Base-by-base conservation (phyloP, 2,113 vertebrate species). In the Xiphophorus hellerii region DNA sequence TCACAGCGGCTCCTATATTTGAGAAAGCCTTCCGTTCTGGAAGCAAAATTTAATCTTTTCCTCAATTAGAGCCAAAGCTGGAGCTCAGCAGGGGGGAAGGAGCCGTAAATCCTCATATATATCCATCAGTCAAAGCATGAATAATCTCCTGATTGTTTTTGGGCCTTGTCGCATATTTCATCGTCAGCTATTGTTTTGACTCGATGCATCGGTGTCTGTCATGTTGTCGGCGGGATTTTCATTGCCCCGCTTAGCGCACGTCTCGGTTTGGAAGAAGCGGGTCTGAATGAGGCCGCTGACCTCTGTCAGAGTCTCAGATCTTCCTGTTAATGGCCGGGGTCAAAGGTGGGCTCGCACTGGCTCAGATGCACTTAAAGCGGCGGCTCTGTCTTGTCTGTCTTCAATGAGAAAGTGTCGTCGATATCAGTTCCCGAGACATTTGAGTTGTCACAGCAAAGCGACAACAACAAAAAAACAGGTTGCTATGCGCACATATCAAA, bases 31-130 rank as follows among this genome's bases (percentile, higher is more conserved):
- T 71, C 70, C 74, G 78, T 48, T 73, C 67, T 69, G 12, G 54
- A 86, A 64, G 69, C 74, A 71, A 84, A 77, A 74, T 83, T 27
- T 69, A 37, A 86, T 89, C 73, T 77, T 74, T 79, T 63, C 71
- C 65, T 62, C 48, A 85, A 92, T 89, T 86, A 80, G 65, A 83
- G 84, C 84, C 79, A 93, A 91, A 84, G 85, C 77, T 58, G 81
- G 81, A 54, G 82, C 75, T 65, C 67, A 73, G 29, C 48, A 22
- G 69, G 29, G 37, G 29, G 60, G 35, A 11, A 54, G 35, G 61
- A 76, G 80, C 92, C 87, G 77, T 77, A 66, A 25, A n/a, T 31
- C 61, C 61, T 31, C 33, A 64, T 81, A 91, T 73, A 29, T 83
- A 84, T 86, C 74, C 84, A 74, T 81, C 62, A 74, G 33, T 73